Percentiles rank a stretch among this genome's conserved stretches.
These are phyloP conservation scores for Halcyon leucocephala DNA, from an alignment of 2,797 vertebrate genomes.

Conservation along the genomic window DNA sequence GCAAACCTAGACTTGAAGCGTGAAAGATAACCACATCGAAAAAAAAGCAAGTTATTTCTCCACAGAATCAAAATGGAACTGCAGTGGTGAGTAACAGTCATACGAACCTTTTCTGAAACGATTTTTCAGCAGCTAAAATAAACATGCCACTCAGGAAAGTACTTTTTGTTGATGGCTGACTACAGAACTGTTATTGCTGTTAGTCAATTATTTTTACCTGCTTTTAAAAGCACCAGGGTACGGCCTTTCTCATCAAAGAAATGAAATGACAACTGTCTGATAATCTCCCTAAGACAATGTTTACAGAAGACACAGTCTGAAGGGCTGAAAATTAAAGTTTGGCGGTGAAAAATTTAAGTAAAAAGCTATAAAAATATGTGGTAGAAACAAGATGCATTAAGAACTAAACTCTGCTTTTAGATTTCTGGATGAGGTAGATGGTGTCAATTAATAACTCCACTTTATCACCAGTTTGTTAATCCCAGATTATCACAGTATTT, in stretches of 20 bases:
- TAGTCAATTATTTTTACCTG: constrained; percentile 50
- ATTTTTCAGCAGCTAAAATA: constrained; percentile 46
- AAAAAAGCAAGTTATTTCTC: not conserved
- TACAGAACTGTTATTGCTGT: constrained; percentile 52
- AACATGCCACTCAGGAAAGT: constrained; percentile 35
- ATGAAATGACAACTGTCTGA: constrained; percentile 17
- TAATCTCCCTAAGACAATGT: not conserved
- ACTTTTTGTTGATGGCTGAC: constrained; percentile 32
- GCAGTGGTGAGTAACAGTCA: not conserved
- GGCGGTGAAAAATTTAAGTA: constrained; percentile 4
- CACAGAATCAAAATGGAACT: not conserved
- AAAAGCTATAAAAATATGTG: not conserved
- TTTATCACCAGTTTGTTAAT: not conserved
- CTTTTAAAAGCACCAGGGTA: constrained; percentile 17
- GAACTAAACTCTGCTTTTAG: not conserved
- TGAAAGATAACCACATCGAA: not conserved
- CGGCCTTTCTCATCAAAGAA: constrained; percentile 32
- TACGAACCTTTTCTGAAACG: not conserved
- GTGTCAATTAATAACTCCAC: not conserved
- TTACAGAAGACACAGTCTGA: not conserved
- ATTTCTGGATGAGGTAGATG: not conserved
- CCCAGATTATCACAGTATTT: not conserved
- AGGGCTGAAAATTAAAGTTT: not conserved
- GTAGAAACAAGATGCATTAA: not conserved
- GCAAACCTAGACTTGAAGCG: not conserved